A percentile compares a stretch with the other conserved stretches of the same genome.
Evolutionary conservation across 2,113 vertebrate genomes (phyloP).

Genomic region (Ginglymostoma cirratum): DNA sequence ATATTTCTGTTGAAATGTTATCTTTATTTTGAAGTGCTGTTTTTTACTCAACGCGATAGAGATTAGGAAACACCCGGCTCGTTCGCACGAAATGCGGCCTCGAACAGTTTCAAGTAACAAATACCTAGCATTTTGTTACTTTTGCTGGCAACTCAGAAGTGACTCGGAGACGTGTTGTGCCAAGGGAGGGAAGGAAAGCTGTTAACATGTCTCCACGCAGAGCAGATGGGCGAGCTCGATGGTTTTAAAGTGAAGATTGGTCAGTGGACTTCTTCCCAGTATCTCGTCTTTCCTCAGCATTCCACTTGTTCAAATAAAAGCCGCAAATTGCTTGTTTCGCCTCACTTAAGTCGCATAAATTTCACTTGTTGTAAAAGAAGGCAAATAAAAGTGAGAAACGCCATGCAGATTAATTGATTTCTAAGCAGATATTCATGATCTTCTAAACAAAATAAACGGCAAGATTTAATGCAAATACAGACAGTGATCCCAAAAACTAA

Average conservation of each 20-base stretch:
- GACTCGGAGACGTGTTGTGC: background rate
- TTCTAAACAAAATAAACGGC: background rate
- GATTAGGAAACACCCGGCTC: background rate
- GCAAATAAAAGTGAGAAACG: background rate
- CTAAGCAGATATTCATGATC: background rate
- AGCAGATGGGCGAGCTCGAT: constrained; percentile 32
- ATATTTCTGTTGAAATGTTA: background rate
- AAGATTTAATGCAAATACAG: background rate
- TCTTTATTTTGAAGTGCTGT: background rate
- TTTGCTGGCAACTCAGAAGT: background rate
- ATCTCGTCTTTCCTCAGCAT: background rate
- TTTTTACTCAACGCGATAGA: background rate
- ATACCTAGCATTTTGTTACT: background rate
- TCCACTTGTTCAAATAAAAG: constrained; percentile 7
- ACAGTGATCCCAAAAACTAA: background rate
- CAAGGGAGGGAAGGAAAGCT: background rate
- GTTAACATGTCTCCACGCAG: constrained; percentile 8
- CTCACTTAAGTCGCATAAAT: background rate
- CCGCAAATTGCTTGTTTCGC: background rate
- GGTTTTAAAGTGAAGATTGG: constrained; percentile 23
- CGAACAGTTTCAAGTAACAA: background rate
- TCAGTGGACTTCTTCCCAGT: constrained; percentile 32
- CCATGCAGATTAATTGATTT: background rate
- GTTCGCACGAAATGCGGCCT: background rate
- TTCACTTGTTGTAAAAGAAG: background rate